Conservation (phyloP, 2,113 vertebrate genomes). For the Otis tarda region DNA sequence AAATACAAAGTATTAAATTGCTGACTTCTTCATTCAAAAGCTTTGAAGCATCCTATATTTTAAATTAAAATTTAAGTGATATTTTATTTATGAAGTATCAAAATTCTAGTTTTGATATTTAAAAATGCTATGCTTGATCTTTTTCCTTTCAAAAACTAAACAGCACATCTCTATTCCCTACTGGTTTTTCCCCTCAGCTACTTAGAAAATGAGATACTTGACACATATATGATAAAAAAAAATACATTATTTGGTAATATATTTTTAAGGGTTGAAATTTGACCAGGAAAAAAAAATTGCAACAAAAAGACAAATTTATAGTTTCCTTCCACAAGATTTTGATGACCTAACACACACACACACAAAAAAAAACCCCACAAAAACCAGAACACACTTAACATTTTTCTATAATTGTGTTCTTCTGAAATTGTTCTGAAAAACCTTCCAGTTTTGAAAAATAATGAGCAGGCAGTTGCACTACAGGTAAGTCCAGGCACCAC, state of each 20-base stretch:
- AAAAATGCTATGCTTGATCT: not conserved
- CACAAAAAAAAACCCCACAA: not conserved
- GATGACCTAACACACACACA: not conserved
- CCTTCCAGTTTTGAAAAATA: constrained; percentile 3
- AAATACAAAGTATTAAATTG: constrained; percentile 21
- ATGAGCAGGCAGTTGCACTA: not conserved
- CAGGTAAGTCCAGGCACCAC: not conserved
- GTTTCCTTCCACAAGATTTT: not conserved
- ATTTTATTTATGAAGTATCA: constrained; percentile 60
- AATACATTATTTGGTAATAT: not conserved
- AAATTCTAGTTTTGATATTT: constrained; percentile 20
- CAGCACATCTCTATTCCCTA: not conserved
- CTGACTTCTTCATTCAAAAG: constrained; percentile 31
- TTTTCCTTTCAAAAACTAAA: not conserved
- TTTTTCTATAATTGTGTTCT: not conserved
- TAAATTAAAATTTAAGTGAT: constrained; percentile 64
- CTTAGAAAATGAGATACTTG: not conserved
- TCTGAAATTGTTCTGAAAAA: not conserved
- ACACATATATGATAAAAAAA: not conserved
- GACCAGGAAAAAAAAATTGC: not conserved
- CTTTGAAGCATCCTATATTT: constrained; percentile 46
- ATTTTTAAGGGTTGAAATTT: not conserved
- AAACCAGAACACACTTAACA: not conserved
- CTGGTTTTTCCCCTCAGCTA: not conserved
- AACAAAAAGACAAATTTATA: not conserved